Base-by-base conservation (phyloP, 2,113 vertebrate species). In the Regulus satrapa region DNA sequence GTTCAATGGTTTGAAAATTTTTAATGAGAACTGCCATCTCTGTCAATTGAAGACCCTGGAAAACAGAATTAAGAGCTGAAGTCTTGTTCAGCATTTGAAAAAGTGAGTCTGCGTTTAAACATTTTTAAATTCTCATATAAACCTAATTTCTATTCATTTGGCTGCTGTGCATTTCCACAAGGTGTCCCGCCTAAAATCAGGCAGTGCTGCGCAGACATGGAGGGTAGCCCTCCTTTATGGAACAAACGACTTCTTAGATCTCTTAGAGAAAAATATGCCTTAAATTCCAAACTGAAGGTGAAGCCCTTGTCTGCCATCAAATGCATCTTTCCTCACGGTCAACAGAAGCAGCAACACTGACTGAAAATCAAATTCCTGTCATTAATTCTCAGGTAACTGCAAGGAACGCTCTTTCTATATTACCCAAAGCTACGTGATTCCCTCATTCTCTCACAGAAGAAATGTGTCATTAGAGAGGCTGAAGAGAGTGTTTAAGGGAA, bases 1-100 rank as follows among this genome's bases (percentile, higher is more conserved):
- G 81, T 96, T 98, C 96, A 97, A 92, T 89, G 76, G 49, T 58
- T 97, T 97, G 94, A 97, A 97, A 92, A 87, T 17, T 95, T 97
- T 97, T 97, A 97, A 97, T 97, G 84, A 97, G 95, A 95, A 92
- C 0, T 43, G 38, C 79, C 46, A 85, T 95, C 63, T 90, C 58
- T 88, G 23, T 80, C 85, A 69, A 96, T 58, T 46, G 89, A 92
- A 94, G 62, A 89, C 49, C 43, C 71, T 85, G 66, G 94, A 94
- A 94, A 93, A 58, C 55, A 46, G 78, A 95, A 96, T 67, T 38
- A 87, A 93, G 93, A 94, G 40, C 48, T 31, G 19, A 92, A 56
- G 26, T 76, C 76, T 41, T 74, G 21, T 83, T 96, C 87, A 85
- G 36, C 77, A 68, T 79, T 72, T 88, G 51, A 76, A 93, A 94